A percentile compares a stretch with the other conserved stretches of the same genome.
These are phyloP conservation scores for Odocoileus virginianus DNA, from an alignment of 2,113 vertebrate species.

Conservation along the genomic window DNA sequence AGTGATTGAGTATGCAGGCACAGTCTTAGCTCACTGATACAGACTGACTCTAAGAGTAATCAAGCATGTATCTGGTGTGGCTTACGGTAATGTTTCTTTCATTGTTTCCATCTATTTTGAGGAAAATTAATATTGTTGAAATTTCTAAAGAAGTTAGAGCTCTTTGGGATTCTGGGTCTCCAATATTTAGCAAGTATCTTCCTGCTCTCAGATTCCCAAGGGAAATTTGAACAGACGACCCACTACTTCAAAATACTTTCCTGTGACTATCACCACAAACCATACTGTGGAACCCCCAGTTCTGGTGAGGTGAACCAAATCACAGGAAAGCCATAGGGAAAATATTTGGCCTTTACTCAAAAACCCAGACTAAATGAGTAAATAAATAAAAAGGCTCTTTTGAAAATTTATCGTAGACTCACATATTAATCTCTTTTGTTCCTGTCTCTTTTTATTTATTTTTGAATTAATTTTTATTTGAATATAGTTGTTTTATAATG, in stretches of 20 bases:
- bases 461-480: neutral
- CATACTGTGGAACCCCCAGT: too few relatives aligned
- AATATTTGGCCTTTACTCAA: neutral
- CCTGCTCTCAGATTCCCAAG: neutral
- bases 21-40: neutral
- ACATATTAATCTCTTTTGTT: neutral
- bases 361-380: neutral
- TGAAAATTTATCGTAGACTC: neutral
- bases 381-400: neutral
- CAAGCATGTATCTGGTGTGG: neutral
- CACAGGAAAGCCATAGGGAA: neutral
- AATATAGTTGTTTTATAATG: neutral
- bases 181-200: neutral
- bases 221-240: neutral
- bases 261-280: neutral
- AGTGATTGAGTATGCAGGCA: accelerated
- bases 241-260: neutral
- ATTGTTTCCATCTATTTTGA: neutral
- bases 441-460: neutral
- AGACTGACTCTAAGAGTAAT: neutral
- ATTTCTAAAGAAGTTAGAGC: neutral
- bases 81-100: neutral
- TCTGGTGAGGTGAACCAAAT: neutral
- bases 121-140: neutral
- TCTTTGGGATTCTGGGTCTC: neutral